Base-by-base conservation (phyloP, 2,888 invertebrate genomes). In the Drosophila testacea region DNA sequence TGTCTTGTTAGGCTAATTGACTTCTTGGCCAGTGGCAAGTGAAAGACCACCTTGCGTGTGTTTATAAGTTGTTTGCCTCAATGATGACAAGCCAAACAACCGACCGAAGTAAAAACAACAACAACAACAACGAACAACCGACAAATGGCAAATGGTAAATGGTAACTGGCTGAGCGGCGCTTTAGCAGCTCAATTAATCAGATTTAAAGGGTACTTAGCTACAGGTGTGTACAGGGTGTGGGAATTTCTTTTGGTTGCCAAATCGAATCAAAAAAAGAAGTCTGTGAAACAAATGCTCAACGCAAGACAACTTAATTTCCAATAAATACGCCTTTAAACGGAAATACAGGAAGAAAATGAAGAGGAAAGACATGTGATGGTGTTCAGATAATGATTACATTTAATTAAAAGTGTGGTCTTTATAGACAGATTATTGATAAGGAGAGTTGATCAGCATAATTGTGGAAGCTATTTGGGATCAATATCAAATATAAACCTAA, bases 1-100 rank as follows among this genome's bases (percentile, higher is more conserved):
- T 89, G 88, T 83, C 90, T 90, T 88, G 91, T 90, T 91, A 85
- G 89, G 89, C 91, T 90, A 91, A 90, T 91, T 91, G 91, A 90
- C 82, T 84, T 79, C 82, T 83, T 85, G 69, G 77, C 57, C 76
- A 55, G 36, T 39, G 42, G 38, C 50, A 57, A 52, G 36, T 42
- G 42, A n/a, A 6, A 62, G 83, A 83, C 83, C 83, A 83, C 83
- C 89, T 78, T 81, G 87, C 65, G 79, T 65, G 74, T 83, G 70
- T 71, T 76, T 76, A 77, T 79, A 77, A 66, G 76, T 82, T 69
- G 70, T 71, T 77, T 81, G 70, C 55, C 73, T 69, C 63, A 62
- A 42, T 51, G 77, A 80, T 80, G 81, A 78, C 78, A 78, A 78
- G 75, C 68, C 61, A 69, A 55, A 55, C 65, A 65, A 59, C 59